phyloP scores from a whole-genome alignment of 2,113 vertebrate species.

The Pteruthius melanotis region DNA sequence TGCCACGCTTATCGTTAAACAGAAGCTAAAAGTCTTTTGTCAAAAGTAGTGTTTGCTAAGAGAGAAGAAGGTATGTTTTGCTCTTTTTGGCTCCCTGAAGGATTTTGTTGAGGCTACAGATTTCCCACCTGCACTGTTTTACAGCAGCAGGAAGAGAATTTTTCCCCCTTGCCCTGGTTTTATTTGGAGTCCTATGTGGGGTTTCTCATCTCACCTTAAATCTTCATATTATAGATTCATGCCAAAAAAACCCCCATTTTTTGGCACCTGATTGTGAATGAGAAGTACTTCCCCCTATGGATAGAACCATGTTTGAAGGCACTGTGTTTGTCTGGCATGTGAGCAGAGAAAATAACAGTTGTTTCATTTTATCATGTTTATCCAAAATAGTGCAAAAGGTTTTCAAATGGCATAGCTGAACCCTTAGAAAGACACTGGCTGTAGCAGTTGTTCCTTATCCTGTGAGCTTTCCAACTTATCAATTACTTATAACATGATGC shows the following conservation, averaged over 20 bases:
- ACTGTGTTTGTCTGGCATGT: background rate
- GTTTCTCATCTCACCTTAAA: background rate
- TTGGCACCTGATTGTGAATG: background rate
- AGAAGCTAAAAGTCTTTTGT: background rate
- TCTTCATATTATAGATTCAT: background rate
- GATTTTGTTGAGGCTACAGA: background rate
- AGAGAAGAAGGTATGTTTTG: background rate
- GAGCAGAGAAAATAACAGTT: background rate
- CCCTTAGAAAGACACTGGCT: background rate
- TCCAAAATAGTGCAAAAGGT: background rate
- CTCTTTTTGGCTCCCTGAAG: background rate
- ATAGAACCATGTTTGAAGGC: background rate
- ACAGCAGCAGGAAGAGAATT: background rate
- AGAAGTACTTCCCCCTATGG: background rate
- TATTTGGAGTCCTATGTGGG: background rate
- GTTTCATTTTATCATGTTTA: background rate
- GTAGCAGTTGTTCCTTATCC: background rate
- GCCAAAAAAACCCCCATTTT: background rate
- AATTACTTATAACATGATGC: background rate
- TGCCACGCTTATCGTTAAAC: background rate
- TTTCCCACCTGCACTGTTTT: background rate
- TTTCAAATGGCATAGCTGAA: background rate
- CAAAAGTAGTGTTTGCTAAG: background rate
- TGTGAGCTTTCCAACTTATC: background rate
- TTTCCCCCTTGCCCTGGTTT: accelerated